Percentiles rank a stretch among this genome's conserved stretches.
Conservation (phyloP, 2,797 vertebrate species). For the Petrocephalus schoutedeni region DNA sequence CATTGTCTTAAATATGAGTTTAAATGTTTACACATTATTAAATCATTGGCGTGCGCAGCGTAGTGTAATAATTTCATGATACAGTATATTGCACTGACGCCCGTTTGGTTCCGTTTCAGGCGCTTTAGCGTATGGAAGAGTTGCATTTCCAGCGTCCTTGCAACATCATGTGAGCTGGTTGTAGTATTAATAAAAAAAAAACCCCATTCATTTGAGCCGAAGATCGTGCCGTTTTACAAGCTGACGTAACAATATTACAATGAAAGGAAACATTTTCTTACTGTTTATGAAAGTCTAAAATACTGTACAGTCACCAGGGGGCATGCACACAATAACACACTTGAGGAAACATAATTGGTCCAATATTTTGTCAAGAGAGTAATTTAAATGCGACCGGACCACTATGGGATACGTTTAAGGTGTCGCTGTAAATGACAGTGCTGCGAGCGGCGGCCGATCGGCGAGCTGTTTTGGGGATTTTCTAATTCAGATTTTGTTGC, state of each 20-base stretch:
- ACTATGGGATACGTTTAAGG: conserved; percentile 16
- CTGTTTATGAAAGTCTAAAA: conserved; percentile 56
- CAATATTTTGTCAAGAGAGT: conserved; percentile 36
- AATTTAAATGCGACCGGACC: conserved; percentile 24
- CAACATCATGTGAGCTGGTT: conserved; percentile 22
- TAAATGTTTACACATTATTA: not conserved
- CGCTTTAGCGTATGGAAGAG: not conserved
- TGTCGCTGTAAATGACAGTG: conserved; percentile 44
- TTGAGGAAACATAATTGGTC: conserved; percentile 59
- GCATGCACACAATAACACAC: conserved; percentile 67
- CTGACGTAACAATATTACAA: conserved; percentile 57
- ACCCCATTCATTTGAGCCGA: conserved; percentile 50
- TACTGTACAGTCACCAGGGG: conserved; percentile 72
- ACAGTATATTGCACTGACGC: not conserved
- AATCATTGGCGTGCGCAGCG: not conserved
- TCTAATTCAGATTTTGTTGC: conserved; percentile 61
- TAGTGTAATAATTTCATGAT: not conserved
- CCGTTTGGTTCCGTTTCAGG: not conserved
- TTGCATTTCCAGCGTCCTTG: conserved; percentile 28
- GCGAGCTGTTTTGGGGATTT: conserved; percentile 53
- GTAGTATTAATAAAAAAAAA: conserved; percentile 36
- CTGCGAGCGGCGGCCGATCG: conserved; percentile 39
- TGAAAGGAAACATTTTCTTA: conserved; percentile 54
- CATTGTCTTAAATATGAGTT: not conserved
- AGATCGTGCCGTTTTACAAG: conserved; percentile 48